Conservation (phyloP, 2,113 vertebrate genomes). For the Thinocorus orbignyianus region DNA sequence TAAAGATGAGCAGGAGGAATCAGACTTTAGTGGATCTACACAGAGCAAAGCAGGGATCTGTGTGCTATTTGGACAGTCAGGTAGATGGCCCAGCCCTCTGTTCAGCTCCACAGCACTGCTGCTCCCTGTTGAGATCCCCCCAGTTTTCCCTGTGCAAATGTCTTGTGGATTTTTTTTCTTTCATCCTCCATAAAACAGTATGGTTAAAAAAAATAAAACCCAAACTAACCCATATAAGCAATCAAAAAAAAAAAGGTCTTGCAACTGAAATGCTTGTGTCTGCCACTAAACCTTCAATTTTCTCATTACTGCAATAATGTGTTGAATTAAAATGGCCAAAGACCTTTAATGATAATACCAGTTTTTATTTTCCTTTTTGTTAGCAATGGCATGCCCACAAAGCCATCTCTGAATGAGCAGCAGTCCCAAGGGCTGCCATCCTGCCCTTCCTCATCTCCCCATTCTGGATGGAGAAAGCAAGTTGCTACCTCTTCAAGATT, state of each 20-base stretch:
- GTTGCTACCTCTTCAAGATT: conserved; percentile 18
- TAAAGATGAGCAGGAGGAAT: not conserved
- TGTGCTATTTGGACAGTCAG: not conserved
- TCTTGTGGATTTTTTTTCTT: not conserved
- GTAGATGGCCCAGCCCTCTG: not conserved
- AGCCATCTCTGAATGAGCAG: not conserved
- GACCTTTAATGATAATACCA: not conserved
- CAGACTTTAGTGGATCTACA: not conserved
- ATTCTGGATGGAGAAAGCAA: conserved; percentile 36
- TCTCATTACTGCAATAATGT: not conserved
- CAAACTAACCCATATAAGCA: not conserved
- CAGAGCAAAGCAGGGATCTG: not conserved
- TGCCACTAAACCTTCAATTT: not conserved
- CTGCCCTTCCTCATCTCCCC: not conserved
- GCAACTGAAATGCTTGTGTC: not conserved
- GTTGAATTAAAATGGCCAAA: not conserved
- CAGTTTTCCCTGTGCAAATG: not conserved
- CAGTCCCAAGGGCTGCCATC: not conserved
- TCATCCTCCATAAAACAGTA: not conserved
- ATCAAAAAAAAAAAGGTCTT: not conserved
- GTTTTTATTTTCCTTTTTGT: not conserved
- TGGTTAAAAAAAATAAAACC: not conserved
- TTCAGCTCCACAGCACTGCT: not conserved
- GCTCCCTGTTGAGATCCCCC: not conserved
- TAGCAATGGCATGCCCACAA: not conserved